These are phyloP conservation scores for Piscicola geometra DNA, from an alignment of 2,888 invertebrate genomes.

Conservation along the genomic window DNA sequence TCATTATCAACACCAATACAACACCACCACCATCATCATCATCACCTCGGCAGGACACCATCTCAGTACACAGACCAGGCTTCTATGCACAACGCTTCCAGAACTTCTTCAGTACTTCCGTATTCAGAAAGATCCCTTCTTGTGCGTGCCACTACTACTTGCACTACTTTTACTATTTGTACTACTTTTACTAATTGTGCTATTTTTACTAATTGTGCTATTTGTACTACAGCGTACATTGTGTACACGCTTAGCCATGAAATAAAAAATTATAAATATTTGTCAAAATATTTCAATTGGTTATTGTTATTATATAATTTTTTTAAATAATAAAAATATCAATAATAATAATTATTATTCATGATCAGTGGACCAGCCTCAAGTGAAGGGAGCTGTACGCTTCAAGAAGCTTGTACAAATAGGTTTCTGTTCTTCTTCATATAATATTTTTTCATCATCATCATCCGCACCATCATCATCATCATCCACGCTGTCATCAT, in stretches of 20 bases:
- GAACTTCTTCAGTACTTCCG: slow-evolving; percentile 91
- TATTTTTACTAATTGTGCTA: not conserved
- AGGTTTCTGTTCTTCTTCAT: too few species aligned
- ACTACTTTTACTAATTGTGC: not conserved
- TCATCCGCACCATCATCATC: too few species aligned
- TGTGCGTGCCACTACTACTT: slow-evolving; percentile 35
- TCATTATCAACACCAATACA: too few species aligned
- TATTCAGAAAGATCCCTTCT: slow-evolving; percentile 62
- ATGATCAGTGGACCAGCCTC: slow-evolving; percentile 43
- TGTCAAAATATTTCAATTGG: not conserved
- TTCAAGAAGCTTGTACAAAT: slow-evolving; percentile 98
- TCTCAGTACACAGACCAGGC: slow-evolving; percentile 90
- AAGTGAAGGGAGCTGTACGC: slow-evolving; percentile 62
- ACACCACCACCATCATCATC: too few species aligned
- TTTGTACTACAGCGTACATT: not conserved
- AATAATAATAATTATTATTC: slow-evolving; percentile 22
- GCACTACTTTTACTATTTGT: not conserved
- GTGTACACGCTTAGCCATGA: not conserved
- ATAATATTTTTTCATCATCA: too few species aligned
- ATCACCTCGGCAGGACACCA: slow-evolving; percentile 40
- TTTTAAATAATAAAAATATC: not conserved
- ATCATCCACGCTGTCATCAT: too few species aligned
- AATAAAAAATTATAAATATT: not conserved
- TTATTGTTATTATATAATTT: not conserved
- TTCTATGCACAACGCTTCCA: slow-evolving; percentile 97